Evolutionary conservation across 2,888 invertebrate genomes (phyloP).

Genomic region (Aphidius colemani): DNA sequence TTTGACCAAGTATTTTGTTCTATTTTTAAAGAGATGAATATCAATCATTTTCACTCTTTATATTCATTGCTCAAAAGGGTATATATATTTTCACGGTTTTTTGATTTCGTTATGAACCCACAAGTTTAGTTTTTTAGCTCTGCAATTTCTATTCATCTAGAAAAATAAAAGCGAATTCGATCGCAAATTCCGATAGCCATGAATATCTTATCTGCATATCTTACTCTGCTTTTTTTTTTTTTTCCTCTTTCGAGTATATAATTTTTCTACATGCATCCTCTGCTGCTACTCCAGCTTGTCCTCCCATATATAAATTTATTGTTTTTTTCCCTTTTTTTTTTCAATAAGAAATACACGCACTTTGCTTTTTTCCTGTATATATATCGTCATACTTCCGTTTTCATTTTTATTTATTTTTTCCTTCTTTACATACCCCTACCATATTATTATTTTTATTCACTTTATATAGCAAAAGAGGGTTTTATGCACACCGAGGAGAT

Average conservation of each 20-base stretch:
- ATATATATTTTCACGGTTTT: no score
- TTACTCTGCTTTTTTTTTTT: constrained; percentile 27
- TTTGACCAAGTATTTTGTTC: no score
- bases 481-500: constrained; percentile 21
- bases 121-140: constrained; percentile 9
- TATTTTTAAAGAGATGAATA: no score
- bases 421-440: neutral
- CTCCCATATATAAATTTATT: constrained; percentile 7
- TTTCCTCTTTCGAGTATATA: neutral
- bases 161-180: constrained; percentile 52
- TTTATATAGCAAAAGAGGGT: constrained; percentile 4
- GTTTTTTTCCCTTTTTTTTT: constrained; percentile 3
- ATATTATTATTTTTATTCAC: neutral
- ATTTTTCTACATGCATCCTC: constrained; percentile 5
- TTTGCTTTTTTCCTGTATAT: neutral
- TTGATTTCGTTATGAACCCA: no score
- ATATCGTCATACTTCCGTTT: neutral
- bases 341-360: constrained; percentile 8
- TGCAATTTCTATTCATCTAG: constrained; percentile 51
- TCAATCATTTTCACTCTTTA: no score
- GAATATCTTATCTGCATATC: constrained; percentile 53
- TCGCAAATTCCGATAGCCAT: constrained; percentile 51
- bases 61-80: no score
- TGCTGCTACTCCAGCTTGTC: constrained; percentile 10
- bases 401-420: constrained; percentile 1